These are phyloP conservation scores for Aythya fuligula DNA, from an alignment of 2,797 vertebrate species.

Conservation along the genomic window DNA sequence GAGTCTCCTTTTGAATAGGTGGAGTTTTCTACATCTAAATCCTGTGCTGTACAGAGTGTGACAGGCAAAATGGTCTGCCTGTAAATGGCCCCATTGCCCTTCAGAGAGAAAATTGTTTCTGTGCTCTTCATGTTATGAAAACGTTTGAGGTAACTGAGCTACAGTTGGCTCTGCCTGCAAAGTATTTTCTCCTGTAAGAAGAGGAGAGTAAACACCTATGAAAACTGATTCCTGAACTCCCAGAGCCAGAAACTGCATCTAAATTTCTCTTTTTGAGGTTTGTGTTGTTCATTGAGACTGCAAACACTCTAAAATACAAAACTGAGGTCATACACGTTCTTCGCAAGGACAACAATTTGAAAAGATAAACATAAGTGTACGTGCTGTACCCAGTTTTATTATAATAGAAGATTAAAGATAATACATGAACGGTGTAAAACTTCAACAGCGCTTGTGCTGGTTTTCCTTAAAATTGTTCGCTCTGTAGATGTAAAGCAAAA, in stretches of 20 bases:
- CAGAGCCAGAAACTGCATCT: rapidly evolving
- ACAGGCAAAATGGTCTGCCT: not conserved
- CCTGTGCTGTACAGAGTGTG: rapidly evolving
- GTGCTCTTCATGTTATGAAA: rapidly evolving
- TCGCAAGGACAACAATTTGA: not conserved
- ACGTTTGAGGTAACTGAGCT: not conserved
- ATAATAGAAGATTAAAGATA: not conserved
- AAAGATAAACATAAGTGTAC: not conserved
- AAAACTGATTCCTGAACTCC: not conserved
- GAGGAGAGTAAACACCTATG: not conserved
- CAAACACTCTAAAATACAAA: not conserved
- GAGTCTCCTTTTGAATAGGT: rapidly evolving
- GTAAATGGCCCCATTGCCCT: rapidly evolving
- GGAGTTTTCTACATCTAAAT: not conserved
- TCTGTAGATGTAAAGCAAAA: not conserved
- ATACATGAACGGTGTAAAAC: rapidly evolving
- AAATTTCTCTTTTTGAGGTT: not conserved
- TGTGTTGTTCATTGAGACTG: not conserved
- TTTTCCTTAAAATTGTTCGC: not conserved
- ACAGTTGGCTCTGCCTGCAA: not conserved
- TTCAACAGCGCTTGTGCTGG: not conserved
- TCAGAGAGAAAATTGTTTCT: not conserved
- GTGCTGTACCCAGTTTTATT: not conserved
- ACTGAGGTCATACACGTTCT: rapidly evolving
- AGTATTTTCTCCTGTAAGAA: rapidly evolving